Conservation (phyloP, 2,888 invertebrate species). For the Cryptops parisi region DNA sequence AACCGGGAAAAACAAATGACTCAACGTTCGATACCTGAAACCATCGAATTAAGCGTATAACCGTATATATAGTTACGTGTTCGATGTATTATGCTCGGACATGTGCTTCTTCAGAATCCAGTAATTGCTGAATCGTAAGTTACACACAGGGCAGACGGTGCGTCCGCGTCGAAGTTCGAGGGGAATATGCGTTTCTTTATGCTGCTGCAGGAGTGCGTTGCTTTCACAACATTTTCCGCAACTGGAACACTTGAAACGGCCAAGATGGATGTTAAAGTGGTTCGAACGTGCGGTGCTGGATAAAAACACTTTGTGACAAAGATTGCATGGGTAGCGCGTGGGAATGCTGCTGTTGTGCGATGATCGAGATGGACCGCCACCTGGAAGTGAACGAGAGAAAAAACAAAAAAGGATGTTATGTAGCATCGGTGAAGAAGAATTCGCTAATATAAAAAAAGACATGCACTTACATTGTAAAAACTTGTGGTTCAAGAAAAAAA, state of each 20-base stretch:
- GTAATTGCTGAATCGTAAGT: neutral
- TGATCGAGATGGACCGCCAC: neutral
- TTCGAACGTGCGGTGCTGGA: constrained; percentile 6
- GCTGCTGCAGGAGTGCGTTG: constrained; percentile 10
- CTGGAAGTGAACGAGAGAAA: neutral
- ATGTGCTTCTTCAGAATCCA: neutral
- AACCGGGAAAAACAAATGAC: too few species aligned
- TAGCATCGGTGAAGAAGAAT: too few species aligned
- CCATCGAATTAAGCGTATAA: too few species aligned
- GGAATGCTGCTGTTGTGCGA: neutral
- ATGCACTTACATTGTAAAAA: too few species aligned
- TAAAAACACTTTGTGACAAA: constrained; percentile 9
- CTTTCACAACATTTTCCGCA: constrained; percentile 11
- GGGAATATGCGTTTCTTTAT: constrained; percentile 10
- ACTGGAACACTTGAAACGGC: constrained; percentile 7
- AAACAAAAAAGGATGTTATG: neutral
- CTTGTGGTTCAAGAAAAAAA: too few species aligned
- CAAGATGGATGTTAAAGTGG: constrained; percentile 8
- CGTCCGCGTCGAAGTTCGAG: constrained; percentile 2
- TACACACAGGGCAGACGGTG: neutral
- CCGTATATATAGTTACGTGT: too few species aligned
- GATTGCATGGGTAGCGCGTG: constrained; percentile 5
- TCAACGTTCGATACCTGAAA: too few species aligned
- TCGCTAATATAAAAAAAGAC: too few species aligned
- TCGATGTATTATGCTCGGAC: neutral